Evolutionary conservation across 1,140 invertebrate species (phyloP), one percentile per base, ranked within the genome.

Genomic region (Diabrotica undecimpunctata): DNA sequence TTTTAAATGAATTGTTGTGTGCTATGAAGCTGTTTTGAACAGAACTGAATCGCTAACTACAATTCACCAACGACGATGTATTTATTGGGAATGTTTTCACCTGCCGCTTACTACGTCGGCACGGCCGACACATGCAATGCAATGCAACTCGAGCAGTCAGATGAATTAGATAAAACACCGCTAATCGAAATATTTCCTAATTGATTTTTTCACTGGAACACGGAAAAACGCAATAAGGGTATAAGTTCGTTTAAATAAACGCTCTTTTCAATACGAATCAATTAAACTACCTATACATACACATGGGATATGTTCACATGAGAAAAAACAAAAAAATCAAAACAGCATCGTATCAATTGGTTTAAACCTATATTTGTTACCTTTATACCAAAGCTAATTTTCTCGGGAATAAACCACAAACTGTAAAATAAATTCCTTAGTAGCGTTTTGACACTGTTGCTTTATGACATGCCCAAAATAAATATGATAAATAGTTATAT

Each of bases 201-300:
- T 46, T 46, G 41, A 46, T 46, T 46, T 46, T 46, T 46, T 46
- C 41, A 46, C 41, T 46, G 41, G 8, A 46, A 46, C 41, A 46
- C 41, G 41, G 41, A 46, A 46, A 46, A 46, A 46, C 41, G 41
- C 41, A 46, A 46, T 46, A 6, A 46, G 8, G 41, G n/a, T n/a
- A 46, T 46, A 46, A 46, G 54, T 54, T 54, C 8, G 12, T 14
- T 54, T 14, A 54, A 14, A 35, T 14, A 54, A 54, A 35, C 5
- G 12, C 54, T 54, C 54, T 35, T 54, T 14, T 54, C 35, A 35
- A 54, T 35, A 54, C 54, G 2, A 54, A 54, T 54, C 12, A 54
- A 54, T 54, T 14, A 54, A 54, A 54, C 54, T 54, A 54, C 54
- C 35, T 14, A 35, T 54, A 5, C 9, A 54, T 6, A 14, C 9